Base-by-base conservation (phyloP, 2,797 vertebrate genomes). In the Crocidura indochinensis region DNA sequence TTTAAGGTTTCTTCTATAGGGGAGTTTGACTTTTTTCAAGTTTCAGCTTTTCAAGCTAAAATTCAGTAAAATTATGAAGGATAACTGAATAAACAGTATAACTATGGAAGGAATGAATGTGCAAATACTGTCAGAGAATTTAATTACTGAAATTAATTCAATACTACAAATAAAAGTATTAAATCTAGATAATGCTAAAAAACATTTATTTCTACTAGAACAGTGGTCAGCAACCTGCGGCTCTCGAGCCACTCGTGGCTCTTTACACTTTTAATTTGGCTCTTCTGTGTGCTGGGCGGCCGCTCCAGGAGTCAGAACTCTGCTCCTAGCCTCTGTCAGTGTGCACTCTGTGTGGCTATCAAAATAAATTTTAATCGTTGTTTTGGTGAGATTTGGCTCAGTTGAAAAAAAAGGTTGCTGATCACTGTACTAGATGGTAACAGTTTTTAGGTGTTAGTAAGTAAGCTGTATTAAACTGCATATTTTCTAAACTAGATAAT, bases 31-130 rank as follows among this genome's bases (percentile, higher is more conserved):
- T 80, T 69, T 53, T 79, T 74, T 87, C 65, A 87, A 67, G 47
- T 84, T 87, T 67, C 51, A 67, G 67, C 27, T 78, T 87, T 91
- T 91, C 76, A 78, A 92, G 44, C 26, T 92, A 47, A 24, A 81
- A 72, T n/a, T 92, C 53, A 67, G 84, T 29, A 82, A 83, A 71
- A 24, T 49, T 3, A 62, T 51, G 51, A 51, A 79, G 88, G 38
- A 38, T 38, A 15, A 68, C 14, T 2, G 44, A 87, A 72, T 79
- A 26, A 56, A 29, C 15, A 89, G 26, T 24, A 85, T 83, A 82
- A 67, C 24, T 51, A 6, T 73, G 56, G 44, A 90, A 90, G 92
- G 5, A 72, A 84, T 31, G 75, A 73, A 60, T 22, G 31, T 47
- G 87, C 84, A 82, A 84, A 65, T 29, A 91, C 0, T 27, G 65